Base-by-base conservation (phyloP, 2,113 vertebrate genomes). In the Myotis lucifugus region DNA sequence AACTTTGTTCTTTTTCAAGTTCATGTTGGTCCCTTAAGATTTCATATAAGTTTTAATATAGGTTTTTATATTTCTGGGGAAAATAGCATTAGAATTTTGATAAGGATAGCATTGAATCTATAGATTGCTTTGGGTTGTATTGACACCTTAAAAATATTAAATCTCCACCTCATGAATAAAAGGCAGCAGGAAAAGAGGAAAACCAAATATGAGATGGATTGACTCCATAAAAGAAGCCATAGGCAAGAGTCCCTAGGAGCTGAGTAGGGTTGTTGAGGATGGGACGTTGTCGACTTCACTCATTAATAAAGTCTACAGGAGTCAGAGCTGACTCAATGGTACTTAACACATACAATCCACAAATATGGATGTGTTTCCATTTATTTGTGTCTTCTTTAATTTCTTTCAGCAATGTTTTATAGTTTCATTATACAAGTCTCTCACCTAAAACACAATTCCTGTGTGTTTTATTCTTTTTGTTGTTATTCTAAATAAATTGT, bases 321-420 rank as follows among this genome's bases (percentile, higher is more conserved):
- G 59, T 61, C 23, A 25, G 59, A 61, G 59, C 59, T 61, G 59
- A 61, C 59, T 61, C 21, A 61, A 8, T 61, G 59, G 59, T 21
- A 61, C 23, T 61, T 25, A 61, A 21, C 59, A 25, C 59, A 25
- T 23, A 61, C 59, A 27, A 61, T 66, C 37, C 42, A 67, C 9
- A 46, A 52, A 52, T 56, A 66, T 67, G 54, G 46, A 29, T 64
- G 23, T 50, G 48, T 66, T 77, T 50, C 56, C 56, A 52, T 64
- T 88, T 88, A 48, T 76, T 77, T 37, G 46, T 78, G n/a, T 23
- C 46, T 46, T 85, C 82, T 89, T 89, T 23, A 77, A 89, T 78
- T 89, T 78, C 40, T 52, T 78, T 89, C 46, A 78, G 73, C n/a
- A 23, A 13, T 34, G 8, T 76, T 89, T 89, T 89, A 12, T 78